A percentile compares a stretch with the other conserved stretches of the same genome.
Conservation (phyloP, 2,888 invertebrate species). For the Leptopilina syphax region DNA sequence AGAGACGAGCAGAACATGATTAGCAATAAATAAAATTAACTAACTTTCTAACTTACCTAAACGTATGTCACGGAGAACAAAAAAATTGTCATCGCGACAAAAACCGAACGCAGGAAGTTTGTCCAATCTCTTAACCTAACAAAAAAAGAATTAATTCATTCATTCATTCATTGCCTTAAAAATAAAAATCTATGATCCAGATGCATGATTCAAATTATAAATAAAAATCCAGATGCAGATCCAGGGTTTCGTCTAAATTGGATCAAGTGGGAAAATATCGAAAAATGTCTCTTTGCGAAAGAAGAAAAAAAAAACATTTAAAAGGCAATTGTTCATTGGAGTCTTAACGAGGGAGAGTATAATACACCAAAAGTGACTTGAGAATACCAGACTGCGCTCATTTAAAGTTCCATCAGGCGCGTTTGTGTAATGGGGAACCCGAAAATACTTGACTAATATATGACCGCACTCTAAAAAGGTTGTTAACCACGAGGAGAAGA, state of each 20-base stretch:
- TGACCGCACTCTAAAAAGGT: slow-evolving; percentile 58
- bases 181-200: too few species aligned
- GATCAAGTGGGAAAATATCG: too few species aligned
- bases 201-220: too few species aligned
- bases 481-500: slow-evolving; percentile 57
- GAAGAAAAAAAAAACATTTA: slow-evolving; percentile 44
- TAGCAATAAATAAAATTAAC: slow-evolving; percentile 36
- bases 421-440: slow-evolving; percentile 54
- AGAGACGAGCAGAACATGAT: slow-evolving; percentile 31
- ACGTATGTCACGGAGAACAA: background rate
- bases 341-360: slow-evolving; percentile 44
- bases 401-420: slow-evolving; percentile 50
- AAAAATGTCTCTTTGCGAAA: background rate
- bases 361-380: slow-evolving; percentile 43
- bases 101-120: background rate
- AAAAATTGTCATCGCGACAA: background rate
- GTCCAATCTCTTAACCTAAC: too few species aligned
- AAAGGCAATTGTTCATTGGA: slow-evolving; percentile 50
- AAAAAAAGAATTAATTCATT: too few species aligned
- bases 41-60: slow-evolving; percentile 33
- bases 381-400: slow-evolving; percentile 54
- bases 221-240: too few species aligned
- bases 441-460: slow-evolving; percentile 64
- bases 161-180: too few species aligned
- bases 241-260: background rate